These are phyloP conservation scores for Oophaga sylvatica DNA, from an alignment of 2,797 vertebrate species.

Conservation along the genomic window DNA sequence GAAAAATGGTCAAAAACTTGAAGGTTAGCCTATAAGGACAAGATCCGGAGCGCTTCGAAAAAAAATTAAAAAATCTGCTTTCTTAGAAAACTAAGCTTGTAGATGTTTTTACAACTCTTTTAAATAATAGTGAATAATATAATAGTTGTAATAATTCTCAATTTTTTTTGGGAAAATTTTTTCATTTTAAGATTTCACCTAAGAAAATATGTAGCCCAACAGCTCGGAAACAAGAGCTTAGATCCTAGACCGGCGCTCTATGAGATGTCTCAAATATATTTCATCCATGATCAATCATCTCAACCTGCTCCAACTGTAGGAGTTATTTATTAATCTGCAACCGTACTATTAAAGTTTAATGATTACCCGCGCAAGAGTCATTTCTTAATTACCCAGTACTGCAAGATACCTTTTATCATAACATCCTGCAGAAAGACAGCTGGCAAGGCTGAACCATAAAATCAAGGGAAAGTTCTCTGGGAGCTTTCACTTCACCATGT, in stretches of 20 bases:
- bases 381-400: conserved; percentile 17
- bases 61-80: too few relatives aligned
- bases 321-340: conserved; percentile 54
- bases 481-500: conserved; percentile 7
- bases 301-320: conserved; percentile 12
- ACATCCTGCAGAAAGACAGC: conserved; percentile 1
- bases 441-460: conserved; percentile 25
- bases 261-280: conserved; percentile 5
- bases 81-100: too few relatives aligned
- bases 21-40: too few relatives aligned
- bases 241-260: not conserved
- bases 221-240: not conserved
- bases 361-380: conserved; percentile 21
- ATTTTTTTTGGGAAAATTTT: not conserved
- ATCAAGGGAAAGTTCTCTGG: conserved; percentile 13
- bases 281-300: conserved; percentile 35
- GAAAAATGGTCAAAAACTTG: too few relatives aligned
- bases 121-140: too few relatives aligned
- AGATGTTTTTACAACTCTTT: too few relatives aligned
- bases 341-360: conserved; percentile 41
- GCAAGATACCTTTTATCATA: conserved; percentile 8
- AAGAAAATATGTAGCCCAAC: not conserved
- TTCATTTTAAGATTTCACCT: not conserved
- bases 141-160: too few relatives aligned
- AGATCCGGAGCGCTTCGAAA: too few relatives aligned